Base-by-base conservation (phyloP, 2,888 invertebrate species). In the Scrobipalpa costella region DNA sequence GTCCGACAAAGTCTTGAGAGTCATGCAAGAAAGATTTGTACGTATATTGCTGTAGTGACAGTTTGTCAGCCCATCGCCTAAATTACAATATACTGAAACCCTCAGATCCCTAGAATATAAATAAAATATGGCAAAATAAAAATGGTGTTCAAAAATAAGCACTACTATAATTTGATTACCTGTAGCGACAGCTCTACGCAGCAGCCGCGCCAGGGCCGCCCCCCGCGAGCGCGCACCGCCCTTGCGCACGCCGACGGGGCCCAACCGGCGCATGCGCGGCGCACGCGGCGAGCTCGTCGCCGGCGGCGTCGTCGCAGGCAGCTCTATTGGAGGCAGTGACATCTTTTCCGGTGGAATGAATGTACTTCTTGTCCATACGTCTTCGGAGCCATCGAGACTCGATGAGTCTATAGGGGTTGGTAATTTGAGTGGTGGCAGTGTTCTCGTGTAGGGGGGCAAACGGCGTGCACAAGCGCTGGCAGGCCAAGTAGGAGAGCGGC, bases 401-500 rank as follows among this genome's bases (percentile, higher is more conserved):
- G 68, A 66, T 21, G 75, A 67, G 66, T 77, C 76, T 52, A 72
- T 76, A 6, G 82, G 78, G 36, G 76, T 75, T 5, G 88, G 88
- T 65, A 86, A 68, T 33, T 73, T 80, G 57, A 90, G 74, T 55
- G 89, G 90, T 1, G 90, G 90, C 58, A 90, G 73, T 38, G 80
- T 80, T 60, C 78, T 77, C 63, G 78, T 73, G 71, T 80, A 81
- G 0, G 83, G 85, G 7, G 83, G 66, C 13, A 78, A 63, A 3
- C 85, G 75, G 17, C 83, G 79, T 57, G 33, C n/a, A 33, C 55
- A 55, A 75, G 63, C 61, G 64, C 36, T 44, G 61, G 74, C 66
- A 52, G 71, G 47, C 33, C 47, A 47, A n/a, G 60, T 15, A 33
- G 60, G 59, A 2, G 33, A n/a, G 33, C 60, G 61, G 76, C 38